Evolutionary conservation across 2,888 invertebrate species (phyloP), one percentile per base, ranked within the genome.

Genomic region (Nasonia oneida): DNA sequence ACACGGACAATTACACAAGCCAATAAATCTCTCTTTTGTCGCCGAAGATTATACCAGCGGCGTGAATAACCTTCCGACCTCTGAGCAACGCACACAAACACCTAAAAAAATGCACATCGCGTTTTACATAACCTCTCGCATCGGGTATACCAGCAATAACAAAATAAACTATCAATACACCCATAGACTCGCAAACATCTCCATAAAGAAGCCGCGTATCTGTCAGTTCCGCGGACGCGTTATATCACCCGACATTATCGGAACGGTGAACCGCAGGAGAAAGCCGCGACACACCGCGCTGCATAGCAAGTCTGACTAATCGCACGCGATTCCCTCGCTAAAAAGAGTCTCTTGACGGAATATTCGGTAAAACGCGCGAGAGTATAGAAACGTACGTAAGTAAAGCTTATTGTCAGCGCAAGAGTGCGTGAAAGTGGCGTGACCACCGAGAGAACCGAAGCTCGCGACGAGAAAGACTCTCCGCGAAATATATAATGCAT

Each of bases 361-460:
- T 14, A 42, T 71, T 23, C 42, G 47, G 42, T 39, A 73, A 73
- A 42, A 39, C 39, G 15, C 39, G 37, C 18, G 37, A 39, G 39
- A 67, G 29, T 29, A 23, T 67, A 23, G 1, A 14, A 8, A 14
- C 1, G 23, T 73, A 67, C 6, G 2, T 3, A 39, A 18, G 71
- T 33, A 37, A 37, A 70, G 70, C 71, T 39, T 50, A 80, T 80
- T 80, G 80, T 80, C 80, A 57, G 80, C 53, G 61, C 73, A 42
- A 15, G 71, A 39, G 81, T 42, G 81, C 81, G 74, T 74, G 81
- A 81, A 81, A 81, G 81, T 61, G 74, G 33, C 64, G 78, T 29
- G 53, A 61, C 61, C 15, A 29, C 76, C 18, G 37, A 75, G 47
- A 75, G 47, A 75, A 23, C 15, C 3, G 15, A 29, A 3, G 33